Percentiles rank a stretch among this genome's conserved stretches.
These are phyloP conservation scores for Mormyrops boulengeri DNA, from an alignment of 2,797 vertebrate genomes.

Conservation along the genomic window DNA sequence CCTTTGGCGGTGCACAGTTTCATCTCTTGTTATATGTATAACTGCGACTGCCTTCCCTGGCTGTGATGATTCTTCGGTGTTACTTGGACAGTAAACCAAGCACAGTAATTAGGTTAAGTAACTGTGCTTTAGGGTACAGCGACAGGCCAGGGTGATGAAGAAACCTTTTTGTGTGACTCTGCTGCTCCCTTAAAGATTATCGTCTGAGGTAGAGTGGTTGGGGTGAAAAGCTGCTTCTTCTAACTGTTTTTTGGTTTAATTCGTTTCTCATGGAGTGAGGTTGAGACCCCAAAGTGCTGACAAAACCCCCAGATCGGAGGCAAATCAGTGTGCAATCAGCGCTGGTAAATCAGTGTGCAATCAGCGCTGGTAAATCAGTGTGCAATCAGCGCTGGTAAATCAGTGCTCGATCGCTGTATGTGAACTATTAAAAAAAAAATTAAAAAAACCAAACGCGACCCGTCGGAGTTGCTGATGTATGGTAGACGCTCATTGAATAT, in stretches of 20 bases:
- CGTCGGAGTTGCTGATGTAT: background rate
- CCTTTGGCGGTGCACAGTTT: background rate
- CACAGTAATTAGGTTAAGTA: background rate
- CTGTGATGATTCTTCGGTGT: background rate
- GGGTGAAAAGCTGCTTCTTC: background rate
- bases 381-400: background rate
- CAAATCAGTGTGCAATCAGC: background rate
- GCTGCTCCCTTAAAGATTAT: background rate
- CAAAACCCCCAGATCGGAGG: background rate
- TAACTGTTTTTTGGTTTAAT: background rate
- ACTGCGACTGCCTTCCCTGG: background rate
- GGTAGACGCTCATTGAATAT: background rate
- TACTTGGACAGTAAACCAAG: background rate
- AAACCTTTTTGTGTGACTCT: background rate
- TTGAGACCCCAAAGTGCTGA: background rate
- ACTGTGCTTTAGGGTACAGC: background rate
- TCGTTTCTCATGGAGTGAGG: background rate
- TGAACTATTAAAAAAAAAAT: background rate
- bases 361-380: background rate
- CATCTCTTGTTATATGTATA: background rate
- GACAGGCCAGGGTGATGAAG: background rate
- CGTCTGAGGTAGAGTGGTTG: background rate
- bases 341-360: background rate
- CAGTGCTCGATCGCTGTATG: background rate
- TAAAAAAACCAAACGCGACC: background rate